phyloP scores from a whole-genome alignment of 2,888 invertebrate genomes.

The Carterocephalus palaemon region DNA sequence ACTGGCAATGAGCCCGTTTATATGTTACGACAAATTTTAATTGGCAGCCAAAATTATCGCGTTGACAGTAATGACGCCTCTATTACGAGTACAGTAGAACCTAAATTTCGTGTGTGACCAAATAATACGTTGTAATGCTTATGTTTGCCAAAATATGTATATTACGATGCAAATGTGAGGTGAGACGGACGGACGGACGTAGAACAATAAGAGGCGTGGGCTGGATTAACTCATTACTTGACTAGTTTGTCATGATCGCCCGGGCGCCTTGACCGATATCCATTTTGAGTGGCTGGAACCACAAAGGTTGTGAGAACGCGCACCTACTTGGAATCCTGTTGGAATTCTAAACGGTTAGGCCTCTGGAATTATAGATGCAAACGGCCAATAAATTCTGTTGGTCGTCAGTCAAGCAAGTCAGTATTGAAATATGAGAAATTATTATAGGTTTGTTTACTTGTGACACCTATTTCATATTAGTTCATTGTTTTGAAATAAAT shows the following conservation, averaged over 20 bases:
- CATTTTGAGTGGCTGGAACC: constrained; percentile 45
- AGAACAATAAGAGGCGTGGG: constrained; percentile 76
- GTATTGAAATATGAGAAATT: too few relatives aligned
- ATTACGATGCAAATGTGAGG: constrained; percentile 63
- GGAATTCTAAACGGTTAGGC: constrained; percentile 21
- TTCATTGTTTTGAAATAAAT: too few relatives aligned
- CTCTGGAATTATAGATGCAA: constrained; percentile 15
- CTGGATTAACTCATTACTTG: constrained; percentile 70
- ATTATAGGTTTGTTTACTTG: too few relatives aligned
- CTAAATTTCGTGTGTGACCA: constrained; percentile 31
- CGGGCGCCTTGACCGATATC: constrained; percentile 76
- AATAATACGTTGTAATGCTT: constrained; percentile 1
- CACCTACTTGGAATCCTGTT: constrained; percentile 25
- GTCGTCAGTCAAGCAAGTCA: neutral
- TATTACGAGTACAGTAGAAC: neutral
- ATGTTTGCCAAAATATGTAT: constrained; percentile 52
- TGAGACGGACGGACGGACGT: constrained; percentile 60
- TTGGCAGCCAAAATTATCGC: constrained; percentile 16
- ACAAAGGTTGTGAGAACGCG: constrained; percentile 39
- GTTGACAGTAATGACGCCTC: constrained; percentile 6
- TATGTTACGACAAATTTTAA: constrained; percentile 39
- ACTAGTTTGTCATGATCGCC: constrained; percentile 48
- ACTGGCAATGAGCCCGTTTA: constrained; percentile 73
- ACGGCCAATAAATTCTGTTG: constrained; percentile 4
- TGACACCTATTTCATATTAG: too few relatives aligned